Evolutionary conservation across 2,113 vertebrate genomes (phyloP), one percentile per base, ranked within the genome.

Genomic region (Zosterops lateralis): DNA sequence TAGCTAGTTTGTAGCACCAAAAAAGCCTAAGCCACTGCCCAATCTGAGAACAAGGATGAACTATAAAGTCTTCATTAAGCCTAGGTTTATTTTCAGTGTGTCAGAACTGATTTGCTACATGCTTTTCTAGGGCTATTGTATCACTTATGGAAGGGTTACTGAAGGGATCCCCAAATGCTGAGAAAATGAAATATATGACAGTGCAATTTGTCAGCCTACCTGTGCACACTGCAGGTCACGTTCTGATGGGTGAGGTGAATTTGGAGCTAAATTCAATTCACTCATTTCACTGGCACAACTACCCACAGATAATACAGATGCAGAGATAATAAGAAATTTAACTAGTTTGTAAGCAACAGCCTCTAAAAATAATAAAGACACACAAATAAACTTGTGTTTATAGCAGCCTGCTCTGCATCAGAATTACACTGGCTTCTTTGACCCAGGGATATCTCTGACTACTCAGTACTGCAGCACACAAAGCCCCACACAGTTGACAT

Each of bases 161-260:
- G 44, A 56, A 90, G 80, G 34, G 93, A 80, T 90, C 53, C 66
- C 51, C 48, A 68, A 67, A 89, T 1, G 3, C 57, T 48, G 66
- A 84, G 93, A 89, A 95, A 96, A 96, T 89, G 12, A 92, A 93
- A 82, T 84, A 60, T 13, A 53, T 75, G 70, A 67, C 87, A 89
- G 61, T 21, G 66, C 51, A 72, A 96, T 93, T 94, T 95, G 83
- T 96, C 81, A 90, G 48, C 1, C 0, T 58, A 88, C 42, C 60
- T 66, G 18, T 50, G 2, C 51, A 77, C 44, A 47, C 38, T 62
- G 68, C 4, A 2, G 56, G 68, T 92, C 68, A 57, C 40, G 36
- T 61, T 92, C 76, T 80, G 83, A 62, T 80, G 9, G 0, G 77
- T 40, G 62, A 85, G 53, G 57, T 61, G 36, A 92, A 89, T 89